These are phyloP conservation scores for Danaus chrysippus DNA, from an alignment of 2,888 invertebrate genomes.

Conservation along the genomic window DNA sequence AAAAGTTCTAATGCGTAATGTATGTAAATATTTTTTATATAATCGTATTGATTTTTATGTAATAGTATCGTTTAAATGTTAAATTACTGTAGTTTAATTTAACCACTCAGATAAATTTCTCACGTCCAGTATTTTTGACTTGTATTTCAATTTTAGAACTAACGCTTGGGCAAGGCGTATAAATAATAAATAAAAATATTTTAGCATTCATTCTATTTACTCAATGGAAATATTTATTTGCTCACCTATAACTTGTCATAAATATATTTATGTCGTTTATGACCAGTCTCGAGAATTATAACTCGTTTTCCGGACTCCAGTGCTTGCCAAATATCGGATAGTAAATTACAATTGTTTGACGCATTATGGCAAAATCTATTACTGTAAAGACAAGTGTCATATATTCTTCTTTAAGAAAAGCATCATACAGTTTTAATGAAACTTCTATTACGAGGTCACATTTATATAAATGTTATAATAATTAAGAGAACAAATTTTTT, in stretches of 20 bases:
- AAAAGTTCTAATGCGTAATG: no score
- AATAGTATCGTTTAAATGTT: no score
- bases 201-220: background rate
- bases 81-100: no score
- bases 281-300: constrained; percentile 57
- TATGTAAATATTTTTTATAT: no score
- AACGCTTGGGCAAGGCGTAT: background rate
- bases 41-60: no score
- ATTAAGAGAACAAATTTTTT: no score
- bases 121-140: no score
- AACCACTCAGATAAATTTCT: no score
- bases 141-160: no score
- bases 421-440: no score
- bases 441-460: no score
- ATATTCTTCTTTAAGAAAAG: constrained; percentile 1
- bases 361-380: constrained; percentile 72
- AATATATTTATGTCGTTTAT: constrained; percentile 6
- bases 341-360: constrained; percentile 71
- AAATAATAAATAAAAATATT: background rate
- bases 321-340: constrained; percentile 68
- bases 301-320: constrained; percentile 56
- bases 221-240: background rate
- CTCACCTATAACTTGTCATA: background rate
- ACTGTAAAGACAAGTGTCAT: constrained; percentile 30
- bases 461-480: no score